These are phyloP conservation scores for Abrostola triplasia DNA, from an alignment of 2,888 invertebrate species.

Conservation along the genomic window DNA sequence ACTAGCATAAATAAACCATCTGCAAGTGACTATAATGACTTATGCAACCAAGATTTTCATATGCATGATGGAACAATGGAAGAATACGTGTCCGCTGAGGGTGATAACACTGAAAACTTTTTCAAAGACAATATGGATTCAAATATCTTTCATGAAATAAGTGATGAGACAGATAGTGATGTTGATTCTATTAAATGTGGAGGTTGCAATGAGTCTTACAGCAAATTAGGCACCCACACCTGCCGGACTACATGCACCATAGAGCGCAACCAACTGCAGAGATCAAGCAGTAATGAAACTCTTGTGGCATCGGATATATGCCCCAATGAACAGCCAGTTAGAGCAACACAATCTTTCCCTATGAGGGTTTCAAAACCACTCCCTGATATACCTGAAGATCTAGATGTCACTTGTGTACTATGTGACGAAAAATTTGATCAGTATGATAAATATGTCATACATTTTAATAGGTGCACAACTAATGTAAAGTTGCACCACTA, in stretches of 20 bases:
- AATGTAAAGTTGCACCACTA: slow-evolving; percentile 84
- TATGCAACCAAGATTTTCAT: slow-evolving; percentile 79
- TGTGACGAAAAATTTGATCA: slow-evolving; percentile 81
- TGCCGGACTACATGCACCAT: slow-evolving; percentile 82
- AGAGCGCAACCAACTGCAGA: slow-evolving; percentile 76
- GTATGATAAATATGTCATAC: slow-evolving; percentile 78
- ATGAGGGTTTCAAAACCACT: slow-evolving; percentile 56
- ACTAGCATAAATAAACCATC: slow-evolving; percentile 72
- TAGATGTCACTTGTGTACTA: slow-evolving; percentile 79
- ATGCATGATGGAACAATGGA: slow-evolving; percentile 75
- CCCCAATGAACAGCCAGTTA: slow-evolving; percentile 50
- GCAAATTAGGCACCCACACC: slow-evolving; percentile 76
- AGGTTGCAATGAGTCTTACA: slow-evolving; percentile 79
- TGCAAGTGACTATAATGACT: slow-evolving; percentile 73
- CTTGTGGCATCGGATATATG: slow-evolving; percentile 77
- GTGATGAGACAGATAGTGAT: slow-evolving; percentile 85
- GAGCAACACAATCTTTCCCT: slow-evolving; percentile 39
- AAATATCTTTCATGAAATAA: slow-evolving; percentile 69
- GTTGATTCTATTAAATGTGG: slow-evolving; percentile 84
- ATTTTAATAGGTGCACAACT: slow-evolving; percentile 81
- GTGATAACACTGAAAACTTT: slow-evolving; percentile 79
- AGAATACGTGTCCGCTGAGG: slow-evolving; percentile 67
- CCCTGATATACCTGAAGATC: slow-evolving; percentile 56
- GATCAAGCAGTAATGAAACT: slow-evolving; percentile 82
- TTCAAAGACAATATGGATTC: slow-evolving; percentile 63